Percentiles rank a stretch among this genome's conserved stretches.
phyloP scores from a whole-genome alignment of 2,888 invertebrate genomes.

The Pandemis heparana region DNA sequence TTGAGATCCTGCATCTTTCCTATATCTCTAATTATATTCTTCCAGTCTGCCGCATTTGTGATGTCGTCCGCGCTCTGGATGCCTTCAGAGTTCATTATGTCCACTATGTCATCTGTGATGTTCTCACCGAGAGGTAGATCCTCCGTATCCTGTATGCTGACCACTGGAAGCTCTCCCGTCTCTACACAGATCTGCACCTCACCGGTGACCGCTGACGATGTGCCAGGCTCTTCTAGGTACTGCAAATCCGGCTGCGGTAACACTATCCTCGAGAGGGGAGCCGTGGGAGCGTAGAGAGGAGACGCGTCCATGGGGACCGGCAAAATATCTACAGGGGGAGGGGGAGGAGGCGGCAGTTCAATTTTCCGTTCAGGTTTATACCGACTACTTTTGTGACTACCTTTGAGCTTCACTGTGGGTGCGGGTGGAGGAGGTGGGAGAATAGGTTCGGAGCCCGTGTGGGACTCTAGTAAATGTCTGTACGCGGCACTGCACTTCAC shows the following conservation, averaged over 20 bases:
- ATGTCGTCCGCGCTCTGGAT: conserved; percentile 82
- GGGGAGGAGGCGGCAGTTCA: conserved; percentile 66
- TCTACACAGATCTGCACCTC: conserved; percentile 80
- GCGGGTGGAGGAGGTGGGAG: conserved; percentile 79
- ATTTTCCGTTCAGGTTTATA: conserved; percentile 64
- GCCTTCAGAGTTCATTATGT: conserved; percentile 82
- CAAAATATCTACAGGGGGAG: conserved; percentile 67
- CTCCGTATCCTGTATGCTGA: conserved; percentile 83
- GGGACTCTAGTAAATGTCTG: conserved; percentile 88
- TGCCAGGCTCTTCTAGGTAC: conserved; percentile 71
- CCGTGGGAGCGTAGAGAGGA: conserved; percentile 69
- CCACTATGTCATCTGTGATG: conserved; percentile 81
- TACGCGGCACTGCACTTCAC: conserved; percentile 92
- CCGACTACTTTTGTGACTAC: conserved; percentile 66
- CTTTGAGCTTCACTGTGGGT: conserved; percentile 63
- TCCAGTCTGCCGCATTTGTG: conserved; percentile 80
- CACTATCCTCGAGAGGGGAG: conserved; percentile 75
- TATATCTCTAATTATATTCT: conserved; percentile 81
- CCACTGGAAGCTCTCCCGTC: conserved; percentile 80
- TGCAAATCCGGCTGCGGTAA: conserved; percentile 74
- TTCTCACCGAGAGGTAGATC: conserved; percentile 80
- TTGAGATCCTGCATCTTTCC: conserved; percentile 80
- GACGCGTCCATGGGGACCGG: conserved; percentile 73
- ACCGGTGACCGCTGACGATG: conserved; percentile 65
- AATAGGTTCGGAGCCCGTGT: conserved; percentile 74